These are phyloP conservation scores for Trachelus troglodyta DNA, from an alignment of 2,888 invertebrate genomes.

Conservation along the genomic window DNA sequence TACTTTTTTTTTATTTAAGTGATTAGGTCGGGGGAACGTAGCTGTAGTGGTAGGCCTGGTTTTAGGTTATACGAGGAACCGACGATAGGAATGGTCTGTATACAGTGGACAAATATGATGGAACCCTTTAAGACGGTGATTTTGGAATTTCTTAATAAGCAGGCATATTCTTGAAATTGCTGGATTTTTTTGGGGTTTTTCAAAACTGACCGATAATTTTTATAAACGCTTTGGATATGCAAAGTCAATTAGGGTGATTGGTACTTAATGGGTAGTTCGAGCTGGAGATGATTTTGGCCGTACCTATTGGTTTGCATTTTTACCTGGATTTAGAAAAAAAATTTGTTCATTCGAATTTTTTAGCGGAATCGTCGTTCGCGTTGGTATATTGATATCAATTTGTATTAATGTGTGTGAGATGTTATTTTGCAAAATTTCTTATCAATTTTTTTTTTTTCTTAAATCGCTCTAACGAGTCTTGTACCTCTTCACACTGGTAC, in stretches of 20 bases:
- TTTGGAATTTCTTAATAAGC: constrained; percentile 14
- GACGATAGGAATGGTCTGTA: not conserved
- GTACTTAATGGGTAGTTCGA: not conserved
- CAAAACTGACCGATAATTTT: constrained; percentile 17
- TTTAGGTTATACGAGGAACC: not conserved
- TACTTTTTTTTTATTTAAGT: not conserved
- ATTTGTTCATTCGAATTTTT: not conserved
- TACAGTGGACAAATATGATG: not conserved
- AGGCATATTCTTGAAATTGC: constrained; percentile 18
- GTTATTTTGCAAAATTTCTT: not conserved
- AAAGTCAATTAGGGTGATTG: not conserved
- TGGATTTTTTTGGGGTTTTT: not conserved
- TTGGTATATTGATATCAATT: not conserved
- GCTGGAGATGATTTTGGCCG: not conserved
- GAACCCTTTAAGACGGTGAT: not conserved
- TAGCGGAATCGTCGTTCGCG: not conserved
- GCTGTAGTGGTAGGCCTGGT: not conserved
- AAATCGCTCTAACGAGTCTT: not conserved
- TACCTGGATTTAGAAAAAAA: not conserved
- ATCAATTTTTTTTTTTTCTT: not conserved
- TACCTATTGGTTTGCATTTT: not conserved
- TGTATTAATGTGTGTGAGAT: not conserved
- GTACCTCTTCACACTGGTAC: not conserved
- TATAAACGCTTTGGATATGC: constrained; percentile 14
- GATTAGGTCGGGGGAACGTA: not conserved